Conservation (phyloP, 2,888 invertebrate genomes). For the Anarsia innoxiella region DNA sequence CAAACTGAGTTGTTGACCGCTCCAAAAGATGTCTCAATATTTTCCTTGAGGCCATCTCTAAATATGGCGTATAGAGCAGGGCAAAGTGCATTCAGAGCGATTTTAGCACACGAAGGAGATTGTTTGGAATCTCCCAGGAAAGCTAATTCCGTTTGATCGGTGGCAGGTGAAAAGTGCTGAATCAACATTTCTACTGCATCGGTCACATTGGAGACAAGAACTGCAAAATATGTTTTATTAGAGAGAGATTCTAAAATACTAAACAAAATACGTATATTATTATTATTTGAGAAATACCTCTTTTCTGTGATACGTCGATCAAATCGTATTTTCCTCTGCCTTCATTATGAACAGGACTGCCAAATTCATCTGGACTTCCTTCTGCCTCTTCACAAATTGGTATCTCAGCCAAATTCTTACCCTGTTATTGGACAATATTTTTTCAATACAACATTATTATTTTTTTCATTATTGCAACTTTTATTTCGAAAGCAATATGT, state of each 20-base stretch:
- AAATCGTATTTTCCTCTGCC: conserved; percentile 62
- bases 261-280: no score
- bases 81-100: conserved; percentile 84
- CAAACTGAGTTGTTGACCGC: conserved; percentile 90
- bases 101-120: conserved; percentile 81
- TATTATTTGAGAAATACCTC: conserved; percentile 44
- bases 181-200: conserved; percentile 85
- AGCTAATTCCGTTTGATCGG: conserved; percentile 77
- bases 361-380: conserved; percentile 75
- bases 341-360: conserved; percentile 65
- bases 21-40: conserved; percentile 88
- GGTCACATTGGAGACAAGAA: conserved; percentile 81
- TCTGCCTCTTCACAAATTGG: conserved; percentile 80
- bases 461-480: not conserved
- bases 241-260: no score
- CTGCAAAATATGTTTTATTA: no score
- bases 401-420: conserved; percentile 76
- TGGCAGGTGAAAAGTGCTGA: conserved; percentile 80
- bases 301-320: conserved; percentile 76
- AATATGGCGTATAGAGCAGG: conserved; percentile 89
- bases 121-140: conserved; percentile 74
- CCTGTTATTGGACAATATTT: conserved; percentile 54
- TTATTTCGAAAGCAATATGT: not conserved
- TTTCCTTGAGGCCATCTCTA: conserved; percentile 88
- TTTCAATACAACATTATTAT: not conserved